Conservation (phyloP, 2,113 vertebrate genomes). For the Seriola rivoliana region DNA sequence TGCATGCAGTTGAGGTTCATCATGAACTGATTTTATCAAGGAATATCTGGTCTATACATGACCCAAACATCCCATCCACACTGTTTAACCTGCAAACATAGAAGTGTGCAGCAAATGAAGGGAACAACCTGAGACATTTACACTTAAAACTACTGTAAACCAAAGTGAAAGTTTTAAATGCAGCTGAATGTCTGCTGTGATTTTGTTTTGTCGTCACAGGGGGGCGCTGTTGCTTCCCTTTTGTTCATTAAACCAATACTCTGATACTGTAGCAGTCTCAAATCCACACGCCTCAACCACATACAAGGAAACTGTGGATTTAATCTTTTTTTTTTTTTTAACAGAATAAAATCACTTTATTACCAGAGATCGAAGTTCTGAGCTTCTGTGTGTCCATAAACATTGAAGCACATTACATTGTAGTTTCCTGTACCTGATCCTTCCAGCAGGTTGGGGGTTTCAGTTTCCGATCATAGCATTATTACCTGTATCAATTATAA, state of each 20-base stretch:
- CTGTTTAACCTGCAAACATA: too few relatives aligned
- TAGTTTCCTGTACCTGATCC: too few relatives aligned
- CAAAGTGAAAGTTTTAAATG: not conserved
- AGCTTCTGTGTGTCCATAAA: too few relatives aligned
- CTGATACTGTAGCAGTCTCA: not conserved
- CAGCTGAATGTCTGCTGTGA: not conserved
- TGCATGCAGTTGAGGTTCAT: not conserved
- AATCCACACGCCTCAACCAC: too few relatives aligned
- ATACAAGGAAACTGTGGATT: not conserved
- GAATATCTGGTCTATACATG: not conserved
- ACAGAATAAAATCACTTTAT: not conserved
- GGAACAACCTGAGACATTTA: not conserved
- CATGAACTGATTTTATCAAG: not conserved
- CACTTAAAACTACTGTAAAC: not conserved
- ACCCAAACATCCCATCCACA: not conserved
- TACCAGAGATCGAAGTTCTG: too few relatives aligned
- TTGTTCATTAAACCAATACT: not conserved
- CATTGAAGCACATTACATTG: too few relatives aligned
- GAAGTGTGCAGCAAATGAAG: not conserved
- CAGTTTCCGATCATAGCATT: too few relatives aligned
- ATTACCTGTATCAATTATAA: too few relatives aligned
- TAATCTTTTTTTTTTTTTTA: not conserved
- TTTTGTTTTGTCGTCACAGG: conserved; percentile 7
- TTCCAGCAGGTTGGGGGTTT: too few relatives aligned
- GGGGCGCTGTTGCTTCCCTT: not conserved